Base-by-base conservation (phyloP, 2,113 vertebrate species). In the Cynoglossus semilaevis region DNA sequence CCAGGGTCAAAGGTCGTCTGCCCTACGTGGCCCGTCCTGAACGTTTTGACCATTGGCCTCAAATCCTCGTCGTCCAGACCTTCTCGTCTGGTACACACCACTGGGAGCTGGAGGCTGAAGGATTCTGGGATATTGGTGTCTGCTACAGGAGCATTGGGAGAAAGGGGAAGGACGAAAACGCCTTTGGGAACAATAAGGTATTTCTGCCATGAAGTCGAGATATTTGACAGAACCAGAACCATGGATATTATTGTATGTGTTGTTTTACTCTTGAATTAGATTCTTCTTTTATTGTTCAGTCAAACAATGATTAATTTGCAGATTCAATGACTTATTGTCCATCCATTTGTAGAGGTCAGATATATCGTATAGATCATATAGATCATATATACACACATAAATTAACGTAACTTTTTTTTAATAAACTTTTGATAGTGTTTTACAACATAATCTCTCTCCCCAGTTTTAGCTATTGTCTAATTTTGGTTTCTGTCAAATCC, bases 31-130 rank as follows among this genome's bases (percentile, higher is more conserved):
- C 75, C 41, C 88, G 87, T 55, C 72, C 79, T 0, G 85, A 90
- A 16, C 87, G 88, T 8, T 90, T 91, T 1, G 88, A 90, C 74
- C 88, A 91, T 82, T 91, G 88, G 88, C 80, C 88, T 0, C 88
- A 91, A 67, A 85, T 91, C 55, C 79, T 90, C 47, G 65, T 85
- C 0, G 15, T 58, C 44, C 87, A 90, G 75, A 82, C 70, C 55
- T 73, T 89, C 64, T 76, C 82, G 38, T 79, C 84, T 9, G 90
- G 90, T 46, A 88, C 85, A 2, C 84, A 90, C 63, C 90, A 90
- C 77, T 91, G 88, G 88, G 89, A 90, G 77, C 63, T 91, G 65
- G 85, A 88, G 69, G 79, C 79, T 8, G 82, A 86, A 56, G 90
- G 90, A 49, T 90, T 88, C 81, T 91, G 90, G 88, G 89, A 90